Conservation (phyloP, 1,140 invertebrate genomes). For the Pygmarrhopalites habei region DNA sequence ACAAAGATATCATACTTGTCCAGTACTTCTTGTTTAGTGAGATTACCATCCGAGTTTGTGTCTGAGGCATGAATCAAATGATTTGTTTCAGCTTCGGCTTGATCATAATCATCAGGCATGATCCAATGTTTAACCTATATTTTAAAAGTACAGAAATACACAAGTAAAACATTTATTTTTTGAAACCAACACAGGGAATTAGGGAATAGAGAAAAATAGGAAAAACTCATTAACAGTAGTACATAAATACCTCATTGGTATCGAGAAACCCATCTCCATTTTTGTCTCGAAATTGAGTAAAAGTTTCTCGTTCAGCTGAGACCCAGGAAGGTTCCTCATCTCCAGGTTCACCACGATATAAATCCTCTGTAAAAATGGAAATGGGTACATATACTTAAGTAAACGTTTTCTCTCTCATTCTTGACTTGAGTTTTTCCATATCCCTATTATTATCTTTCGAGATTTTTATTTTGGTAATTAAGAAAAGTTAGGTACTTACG, state of each 20-base stretch:
- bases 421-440: no score
- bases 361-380: conserved; percentile 62
- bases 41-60: conserved; percentile 75
- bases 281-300: conserved; percentile 71
- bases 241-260: conserved; percentile 70
- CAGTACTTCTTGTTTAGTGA: conserved; percentile 87
- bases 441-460: no score
- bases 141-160: conserved; percentile 28
- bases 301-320: conserved; percentile 85
- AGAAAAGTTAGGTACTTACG: no score
- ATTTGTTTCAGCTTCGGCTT: conserved; percentile 87
- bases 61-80: conserved; percentile 96
- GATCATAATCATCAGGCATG: conserved; percentile 90
- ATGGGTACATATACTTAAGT: not conserved
- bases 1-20: conserved; percentile 97
- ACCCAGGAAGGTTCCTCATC: conserved; percentile 94
- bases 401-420: no score
- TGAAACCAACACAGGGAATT: not conserved
- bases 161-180: not conserved
- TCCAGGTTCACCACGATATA: conserved; percentile 66
- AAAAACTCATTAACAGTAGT: no score
- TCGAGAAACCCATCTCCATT: conserved; percentile 85
- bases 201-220: no score
- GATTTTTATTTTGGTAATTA: no score
- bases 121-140: conserved; percentile 80